Conservation (phyloP, 2,888 invertebrate genomes). For the Drosophila atroscutellata region DNA sequence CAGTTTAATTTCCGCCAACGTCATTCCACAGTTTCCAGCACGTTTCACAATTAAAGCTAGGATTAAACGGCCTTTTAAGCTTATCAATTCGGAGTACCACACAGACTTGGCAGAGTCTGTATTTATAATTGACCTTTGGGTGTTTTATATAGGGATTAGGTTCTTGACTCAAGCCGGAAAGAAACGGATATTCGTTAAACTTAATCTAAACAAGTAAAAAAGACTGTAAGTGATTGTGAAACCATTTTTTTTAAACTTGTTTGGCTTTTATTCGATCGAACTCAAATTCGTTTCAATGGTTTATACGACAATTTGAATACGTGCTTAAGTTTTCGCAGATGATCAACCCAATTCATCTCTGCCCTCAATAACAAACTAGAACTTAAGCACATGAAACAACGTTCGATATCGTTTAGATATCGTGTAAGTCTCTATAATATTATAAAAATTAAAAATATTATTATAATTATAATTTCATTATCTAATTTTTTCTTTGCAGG, state of each 20-base stretch:
- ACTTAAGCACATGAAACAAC: not conserved
- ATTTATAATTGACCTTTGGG: not conserved
- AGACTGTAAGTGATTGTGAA: not conserved
- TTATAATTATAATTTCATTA: not conserved
- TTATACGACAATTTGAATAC: not conserved
- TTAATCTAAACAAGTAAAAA: not conserved
- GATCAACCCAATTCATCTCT: not conserved
- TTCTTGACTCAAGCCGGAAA: not conserved
- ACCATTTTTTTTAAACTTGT: not conserved
- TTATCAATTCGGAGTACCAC: constrained; percentile 7
- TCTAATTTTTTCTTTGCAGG: constrained; percentile 34
- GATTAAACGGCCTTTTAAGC: constrained; percentile 29
- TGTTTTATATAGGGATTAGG: not conserved
- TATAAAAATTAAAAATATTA: not conserved
- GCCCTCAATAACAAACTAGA: not conserved
- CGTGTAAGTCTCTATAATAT: not conserved
- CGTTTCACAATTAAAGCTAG: constrained; percentile 6
- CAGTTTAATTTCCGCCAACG: constrained; percentile 43
- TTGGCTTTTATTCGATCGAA: not conserved
- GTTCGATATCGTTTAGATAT: not conserved
- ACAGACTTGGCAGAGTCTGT: not conserved
- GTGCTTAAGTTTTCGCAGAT: not conserved
- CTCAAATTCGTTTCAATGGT: not conserved
- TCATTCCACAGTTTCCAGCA: constrained; percentile 16
- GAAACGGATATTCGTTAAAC: not conserved